phyloP scores from a whole-genome alignment of 2,888 invertebrate genomes.

The Junonia oenone region DNA sequence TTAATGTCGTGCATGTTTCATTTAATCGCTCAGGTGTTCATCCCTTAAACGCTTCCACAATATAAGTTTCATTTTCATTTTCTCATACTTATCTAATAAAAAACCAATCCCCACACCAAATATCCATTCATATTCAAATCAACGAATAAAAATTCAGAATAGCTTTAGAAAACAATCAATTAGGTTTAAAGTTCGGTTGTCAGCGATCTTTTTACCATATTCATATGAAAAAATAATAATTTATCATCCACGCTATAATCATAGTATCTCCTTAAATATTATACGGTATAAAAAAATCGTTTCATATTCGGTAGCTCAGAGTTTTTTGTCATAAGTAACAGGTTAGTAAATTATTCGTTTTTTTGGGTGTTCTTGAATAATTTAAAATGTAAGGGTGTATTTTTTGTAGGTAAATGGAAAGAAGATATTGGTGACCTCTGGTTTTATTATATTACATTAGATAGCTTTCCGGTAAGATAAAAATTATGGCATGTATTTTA shows the following conservation, averaged over 20 bases:
- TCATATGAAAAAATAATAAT: constrained; percentile 14
- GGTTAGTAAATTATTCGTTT: constrained; percentile 28
- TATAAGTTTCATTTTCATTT: background rate
- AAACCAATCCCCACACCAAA: background rate
- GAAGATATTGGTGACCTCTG: background rate
- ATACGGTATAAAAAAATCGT: constrained; percentile 32
- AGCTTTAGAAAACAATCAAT: constrained; percentile 17
- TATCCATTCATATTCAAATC: constrained; percentile 12
- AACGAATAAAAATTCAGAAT: constrained; percentile 2
- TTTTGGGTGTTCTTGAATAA: constrained; percentile 20
- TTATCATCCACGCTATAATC: constrained; percentile 24
- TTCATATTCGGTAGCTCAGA: constrained; percentile 34
- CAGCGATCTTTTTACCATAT: background rate
- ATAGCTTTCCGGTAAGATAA: no score
- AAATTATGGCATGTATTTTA: no score
- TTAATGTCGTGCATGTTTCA: no score
- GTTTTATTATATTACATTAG: background rate
- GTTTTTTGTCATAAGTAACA: constrained; percentile 29
- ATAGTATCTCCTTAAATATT: constrained; percentile 27
- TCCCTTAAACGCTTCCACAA: background rate
- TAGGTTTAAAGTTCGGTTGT: constrained; percentile 8
- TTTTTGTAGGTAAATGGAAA: background rate
- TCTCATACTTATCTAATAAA: background rate
- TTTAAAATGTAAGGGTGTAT: constrained; percentile 1
- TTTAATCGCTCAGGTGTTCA: background rate